Conservation (phyloP, 1,140 invertebrate species). For the Dendrolimus kikuchii region DNA sequence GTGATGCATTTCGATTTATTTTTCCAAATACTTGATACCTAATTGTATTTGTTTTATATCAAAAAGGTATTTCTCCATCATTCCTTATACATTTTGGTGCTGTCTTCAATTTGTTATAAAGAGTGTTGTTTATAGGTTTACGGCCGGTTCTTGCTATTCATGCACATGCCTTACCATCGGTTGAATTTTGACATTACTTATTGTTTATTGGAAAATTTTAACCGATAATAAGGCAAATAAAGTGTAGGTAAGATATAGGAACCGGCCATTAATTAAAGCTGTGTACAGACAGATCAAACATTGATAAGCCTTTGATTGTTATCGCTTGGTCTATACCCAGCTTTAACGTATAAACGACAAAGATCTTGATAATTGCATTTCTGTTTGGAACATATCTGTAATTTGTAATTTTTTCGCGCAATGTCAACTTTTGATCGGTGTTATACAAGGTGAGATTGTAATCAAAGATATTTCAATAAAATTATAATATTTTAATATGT, state of each 20-base stretch:
- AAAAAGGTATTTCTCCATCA: not conserved
- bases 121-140: no score
- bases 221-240: no score
- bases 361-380: not conserved
- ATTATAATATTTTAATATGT: constrained; percentile 35
- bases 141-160: no score
- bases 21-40: not conserved
- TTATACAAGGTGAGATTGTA: constrained; percentile 34
- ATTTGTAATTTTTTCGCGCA: constrained; percentile 1
- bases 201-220: no score
- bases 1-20: not conserved
- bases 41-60: constrained; percentile 5
- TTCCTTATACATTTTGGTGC: constrained; percentile 33
- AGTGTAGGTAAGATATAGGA: no score
- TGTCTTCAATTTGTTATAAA: constrained; percentile 17
- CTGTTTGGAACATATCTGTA: not conserved
- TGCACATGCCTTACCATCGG: no score
- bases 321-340: no score
- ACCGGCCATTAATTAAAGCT: no score
- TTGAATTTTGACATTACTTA: no score
- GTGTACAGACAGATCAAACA: no score
- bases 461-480: constrained; percentile 45
- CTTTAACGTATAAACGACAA: no score
- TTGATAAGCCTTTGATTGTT: no score
- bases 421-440: constrained; percentile 19